phyloP scores from a whole-genome alignment of 2,888 invertebrate species.

The Leptinotarsa juncta region DNA sequence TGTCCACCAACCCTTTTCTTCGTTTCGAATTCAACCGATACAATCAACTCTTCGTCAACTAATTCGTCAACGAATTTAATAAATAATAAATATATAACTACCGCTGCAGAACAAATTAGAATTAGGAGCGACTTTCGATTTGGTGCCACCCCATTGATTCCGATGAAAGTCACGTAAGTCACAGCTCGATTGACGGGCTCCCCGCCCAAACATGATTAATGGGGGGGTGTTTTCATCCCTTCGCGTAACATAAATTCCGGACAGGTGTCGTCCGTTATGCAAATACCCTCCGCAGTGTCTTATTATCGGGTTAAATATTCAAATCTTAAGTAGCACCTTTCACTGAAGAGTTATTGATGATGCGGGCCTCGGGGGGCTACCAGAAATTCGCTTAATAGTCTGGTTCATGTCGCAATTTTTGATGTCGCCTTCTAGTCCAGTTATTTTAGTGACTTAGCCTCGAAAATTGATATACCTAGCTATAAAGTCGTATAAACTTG shows the following conservation, averaged over 20 bases:
- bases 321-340: conserved; percentile 66
- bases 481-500: too few relatives aligned
- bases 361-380: conserved; percentile 34
- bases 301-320: conserved; percentile 67
- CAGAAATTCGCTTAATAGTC: conserved; percentile 35
- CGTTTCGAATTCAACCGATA: too few relatives aligned
- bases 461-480: too few relatives aligned
- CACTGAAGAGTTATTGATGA: conserved; percentile 61
- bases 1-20: too few relatives aligned
- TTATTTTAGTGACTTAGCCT: too few relatives aligned
- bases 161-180: conserved; percentile 35
- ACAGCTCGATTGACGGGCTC: conserved; percentile 35
- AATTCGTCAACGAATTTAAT: conserved; percentile 2
- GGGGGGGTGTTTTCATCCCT: conserved; percentile 42
- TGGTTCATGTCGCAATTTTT: too few relatives aligned
- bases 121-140: neutral
- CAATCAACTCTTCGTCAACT: neutral
- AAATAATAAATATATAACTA: neutral
- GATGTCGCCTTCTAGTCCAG: too few relatives aligned
- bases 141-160: conserved; percentile 9
- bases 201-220: conserved; percentile 43
- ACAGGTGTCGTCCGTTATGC: conserved; percentile 64
- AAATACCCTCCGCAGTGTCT: conserved; percentile 60
- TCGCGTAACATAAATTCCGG: conserved; percentile 43
- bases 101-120: conserved; percentile 1